Base-by-base conservation (phyloP, 2,888 invertebrate genomes). In the Tenthredo livida region DNA sequence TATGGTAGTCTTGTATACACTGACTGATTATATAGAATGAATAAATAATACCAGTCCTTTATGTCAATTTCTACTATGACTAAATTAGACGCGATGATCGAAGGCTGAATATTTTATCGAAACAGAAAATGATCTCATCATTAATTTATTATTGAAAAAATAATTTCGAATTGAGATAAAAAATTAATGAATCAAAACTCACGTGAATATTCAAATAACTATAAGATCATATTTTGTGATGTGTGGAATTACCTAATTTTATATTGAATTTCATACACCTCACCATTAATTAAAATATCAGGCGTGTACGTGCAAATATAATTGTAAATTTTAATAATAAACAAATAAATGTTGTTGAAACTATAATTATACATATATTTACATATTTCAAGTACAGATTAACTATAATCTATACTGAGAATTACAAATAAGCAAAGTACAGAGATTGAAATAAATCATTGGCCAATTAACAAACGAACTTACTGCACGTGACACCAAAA, bases 271-370 rank as follows among this genome's bases (percentile, higher is more conserved):
- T 54, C 37, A 37, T 37, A 25, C n/a, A 25, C n/a, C 15, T 78
- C 17, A 37, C 4, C n/a, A 33, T 58, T 54, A 33, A 54, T 78
- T 78, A 78, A 78, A 78, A 78, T 54, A 58, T 78, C 78, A 78
- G 54, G 50, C 78, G 78, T 54, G 58, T 37, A n/a, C 70, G 70
- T 29, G 70, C 17, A 25, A 70, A 33, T 70, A 29, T 29, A 37
- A 12, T 37, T 73, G 40, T 43, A 77, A 77, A 50, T 54, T 37
- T 54, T 29, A 50, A n/a, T 78, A 54, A 33, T 17, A 70, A 70
- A 37, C 6, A 54, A 54, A 58, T 78, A 37, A 78, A 78, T 78
- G 50, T 54, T 33, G 33, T 78, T 29, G 2, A 50, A 33, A 47
- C 43, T 58, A 29, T n/a, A 78, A 54, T 25, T 10, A 78, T 78